Base-by-base conservation (phyloP, 2,797 vertebrate genomes). In the Melopsittacus undulatus region DNA sequence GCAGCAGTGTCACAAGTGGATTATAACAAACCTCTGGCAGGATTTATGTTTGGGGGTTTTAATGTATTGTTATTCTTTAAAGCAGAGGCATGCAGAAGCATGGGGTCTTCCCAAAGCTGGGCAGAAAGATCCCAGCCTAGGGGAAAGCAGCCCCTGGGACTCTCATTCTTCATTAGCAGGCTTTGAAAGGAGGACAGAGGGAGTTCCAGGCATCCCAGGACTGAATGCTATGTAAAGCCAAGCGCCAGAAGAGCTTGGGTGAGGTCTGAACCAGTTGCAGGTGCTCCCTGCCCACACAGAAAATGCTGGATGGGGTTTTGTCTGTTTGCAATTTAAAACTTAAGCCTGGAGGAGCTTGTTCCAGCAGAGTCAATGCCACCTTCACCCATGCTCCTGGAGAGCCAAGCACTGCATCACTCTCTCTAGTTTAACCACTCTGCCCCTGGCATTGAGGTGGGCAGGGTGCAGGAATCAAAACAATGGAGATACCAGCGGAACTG, bases 341-440 rank as follows among this genome's bases (percentile, higher is more conserved):
- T 19, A 62, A 52, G 52, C 34, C 27, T 30, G 83, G 57, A 66
- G 30, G 66, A 72, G 24, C n/a, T 46, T 49, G 17, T 78, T 20
- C 69, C 27, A 15, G 22, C 13, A 42, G 40, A 78, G 14, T 23
- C 26, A 38, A 13, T 15, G 22, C 51, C 34, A 34, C 29, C 11
- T 46, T 10, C 3, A 8, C 38, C 7, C 4, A 3, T 69, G 17
- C 7, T 72, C 23, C 26, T 0, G 0, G 19, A 57, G 30, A 70
- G 46, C 59, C 48, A 34, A 34, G 49, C 27, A 5, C 66, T 15
- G 57, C 19, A 1, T 22, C 2, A 0, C n/a, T 72, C 12, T 29
- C 24, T 48, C 14, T 24, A 2, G 27, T 73, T 90, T 68, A 56
- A 75, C 16, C 1, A 0, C 20, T 64, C 10, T 43, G 36, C 63